Evolutionary conservation across 2,113 vertebrate genomes (phyloP).

Genomic region (Lathamus discolor): DNA sequence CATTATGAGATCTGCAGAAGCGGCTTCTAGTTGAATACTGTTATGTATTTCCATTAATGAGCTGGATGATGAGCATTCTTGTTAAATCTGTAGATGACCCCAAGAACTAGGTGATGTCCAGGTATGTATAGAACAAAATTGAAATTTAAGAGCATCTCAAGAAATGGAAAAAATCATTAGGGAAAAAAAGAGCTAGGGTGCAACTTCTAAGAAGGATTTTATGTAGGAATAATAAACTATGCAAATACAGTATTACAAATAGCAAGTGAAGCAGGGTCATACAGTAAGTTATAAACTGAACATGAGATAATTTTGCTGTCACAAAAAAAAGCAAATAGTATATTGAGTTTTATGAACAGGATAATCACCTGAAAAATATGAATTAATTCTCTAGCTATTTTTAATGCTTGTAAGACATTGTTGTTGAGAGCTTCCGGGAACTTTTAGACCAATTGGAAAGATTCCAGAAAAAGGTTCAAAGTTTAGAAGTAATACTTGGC

Average conservation of each 20-base stretch:
- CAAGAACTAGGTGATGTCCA: not conserved
- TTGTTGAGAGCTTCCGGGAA: not conserved
- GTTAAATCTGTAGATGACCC: conserved; percentile 4
- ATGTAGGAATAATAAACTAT: not conserved
- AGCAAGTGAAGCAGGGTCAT: not conserved
- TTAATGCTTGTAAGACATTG: not conserved
- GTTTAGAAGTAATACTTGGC: not conserved
- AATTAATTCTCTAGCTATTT: not conserved
- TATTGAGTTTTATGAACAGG: not conserved
- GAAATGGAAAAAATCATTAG: not conserved
- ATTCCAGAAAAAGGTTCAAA: not conserved
- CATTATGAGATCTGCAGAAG: not conserved
- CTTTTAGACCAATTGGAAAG: not conserved
- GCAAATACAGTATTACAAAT: not conserved
- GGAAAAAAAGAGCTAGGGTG: not conserved
- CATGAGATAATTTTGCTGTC: not conserved
- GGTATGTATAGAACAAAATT: not conserved
- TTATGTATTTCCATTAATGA: not conserved
- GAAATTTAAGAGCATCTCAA: not conserved
- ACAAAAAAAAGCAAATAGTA: not conserved
- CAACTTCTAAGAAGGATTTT: not conserved
- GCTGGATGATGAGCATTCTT: not conserved
- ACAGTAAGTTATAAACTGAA: not conserved
- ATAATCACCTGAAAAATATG: not conserved
- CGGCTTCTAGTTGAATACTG: not conserved